These are phyloP conservation scores for Myotis planiceps DNA, from an alignment of 2,797 vertebrate species.

Conservation along the genomic window DNA sequence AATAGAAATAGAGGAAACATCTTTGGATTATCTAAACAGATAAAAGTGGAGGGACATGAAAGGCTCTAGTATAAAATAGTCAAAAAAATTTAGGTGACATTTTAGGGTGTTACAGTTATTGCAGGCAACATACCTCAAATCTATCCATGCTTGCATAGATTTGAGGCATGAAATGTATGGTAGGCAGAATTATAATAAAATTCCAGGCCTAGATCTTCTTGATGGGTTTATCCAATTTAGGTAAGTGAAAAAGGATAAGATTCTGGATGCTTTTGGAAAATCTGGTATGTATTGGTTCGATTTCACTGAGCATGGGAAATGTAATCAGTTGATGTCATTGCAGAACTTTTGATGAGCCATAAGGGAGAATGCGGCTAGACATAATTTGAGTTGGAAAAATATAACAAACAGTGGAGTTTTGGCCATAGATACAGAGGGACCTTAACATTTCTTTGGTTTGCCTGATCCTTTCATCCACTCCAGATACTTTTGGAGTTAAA, in stretches of 20 bases:
- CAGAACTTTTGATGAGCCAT: neutral
- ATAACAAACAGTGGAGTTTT: neutral
- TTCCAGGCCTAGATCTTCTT: neutral
- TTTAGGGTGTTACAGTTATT: neutral
- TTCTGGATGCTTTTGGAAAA: neutral
- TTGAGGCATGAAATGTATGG: neutral
- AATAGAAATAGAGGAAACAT: neutral
- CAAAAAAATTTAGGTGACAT: neutral
- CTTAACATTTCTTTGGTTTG: neutral
- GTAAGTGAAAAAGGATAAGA: neutral
- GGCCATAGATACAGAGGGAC: neutral
- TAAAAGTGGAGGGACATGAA: neutral
- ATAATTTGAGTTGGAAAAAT: constrained; percentile 17
- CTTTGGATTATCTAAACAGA: neutral
- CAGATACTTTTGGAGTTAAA: neutral
- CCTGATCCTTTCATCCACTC: neutral
- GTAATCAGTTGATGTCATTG: neutral
- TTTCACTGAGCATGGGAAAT: neutral
- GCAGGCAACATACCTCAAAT: neutral
- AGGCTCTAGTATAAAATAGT: neutral
- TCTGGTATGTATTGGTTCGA: neutral
- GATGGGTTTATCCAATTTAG: neutral
- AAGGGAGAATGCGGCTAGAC: neutral
- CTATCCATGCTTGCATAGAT: neutral
- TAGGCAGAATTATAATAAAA: neutral